Conservation (phyloP, 2,113 vertebrate genomes). For the Microcebus jonahi region DNA sequence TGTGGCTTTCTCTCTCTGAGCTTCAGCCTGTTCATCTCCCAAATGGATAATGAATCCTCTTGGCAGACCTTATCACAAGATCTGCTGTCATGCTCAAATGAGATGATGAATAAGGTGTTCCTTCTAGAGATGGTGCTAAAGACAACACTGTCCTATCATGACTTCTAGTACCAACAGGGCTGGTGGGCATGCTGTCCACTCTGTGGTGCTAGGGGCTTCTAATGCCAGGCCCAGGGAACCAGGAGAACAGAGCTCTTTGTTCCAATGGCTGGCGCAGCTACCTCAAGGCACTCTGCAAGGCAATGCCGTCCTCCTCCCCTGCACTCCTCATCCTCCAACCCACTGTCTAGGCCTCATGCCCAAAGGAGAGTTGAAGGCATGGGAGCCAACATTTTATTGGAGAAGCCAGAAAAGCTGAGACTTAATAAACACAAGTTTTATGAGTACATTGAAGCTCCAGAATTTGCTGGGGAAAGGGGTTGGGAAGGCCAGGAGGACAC, state of each 20-base stretch:
- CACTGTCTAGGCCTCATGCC: constrained; percentile 9
- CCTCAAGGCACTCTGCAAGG: neutral
- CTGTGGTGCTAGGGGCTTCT: neutral
- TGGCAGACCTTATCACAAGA: neutral
- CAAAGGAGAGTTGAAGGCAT: constrained; percentile 46
- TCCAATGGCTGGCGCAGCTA: neutral
- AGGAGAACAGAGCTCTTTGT: constrained; percentile 10
- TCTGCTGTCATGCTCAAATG: neutral
- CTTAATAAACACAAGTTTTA: constrained; percentile 45
- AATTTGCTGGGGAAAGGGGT: constrained; percentile 19
- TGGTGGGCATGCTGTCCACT: neutral
- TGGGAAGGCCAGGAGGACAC: neutral
- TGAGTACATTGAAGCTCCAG: neutral
- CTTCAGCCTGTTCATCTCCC: neutral
- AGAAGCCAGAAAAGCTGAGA: constrained; percentile 2
- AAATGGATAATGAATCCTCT: constrained; percentile 3
- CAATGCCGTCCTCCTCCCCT: neutral
- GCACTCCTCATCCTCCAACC: neutral
- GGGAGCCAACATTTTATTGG: constrained; percentile 69
- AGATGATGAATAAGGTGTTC: constrained; percentile 1
- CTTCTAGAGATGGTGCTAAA: constrained; percentile 25
- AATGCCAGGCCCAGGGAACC: neutral
- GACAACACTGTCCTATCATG: neutral
- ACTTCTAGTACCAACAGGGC: neutral
- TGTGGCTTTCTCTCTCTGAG: constrained; percentile 4